Percentiles rank a stretch among this genome's conserved stretches.
Conservation (phyloP, 1,140 invertebrate genomes). For the Galendromus occidentalis region DNA sequence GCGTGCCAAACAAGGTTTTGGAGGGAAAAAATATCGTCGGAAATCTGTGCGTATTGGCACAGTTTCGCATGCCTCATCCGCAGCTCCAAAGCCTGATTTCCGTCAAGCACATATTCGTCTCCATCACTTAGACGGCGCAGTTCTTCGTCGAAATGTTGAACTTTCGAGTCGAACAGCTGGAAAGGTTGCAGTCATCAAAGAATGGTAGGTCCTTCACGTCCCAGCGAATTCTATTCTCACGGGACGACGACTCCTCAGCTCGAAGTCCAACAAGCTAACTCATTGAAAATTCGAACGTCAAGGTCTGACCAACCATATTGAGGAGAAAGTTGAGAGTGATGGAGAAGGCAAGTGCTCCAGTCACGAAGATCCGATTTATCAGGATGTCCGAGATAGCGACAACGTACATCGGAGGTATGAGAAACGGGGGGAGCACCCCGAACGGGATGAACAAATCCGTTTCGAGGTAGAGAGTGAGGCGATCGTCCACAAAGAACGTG, state of each 20-base stretch:
- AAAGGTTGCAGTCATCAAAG: not conserved
- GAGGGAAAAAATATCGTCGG: no score
- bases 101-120: not conserved
- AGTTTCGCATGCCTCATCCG: not conserved
- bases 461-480: not conserved
- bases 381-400: not conserved
- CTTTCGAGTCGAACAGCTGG: not conserved
- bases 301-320: not conserved
- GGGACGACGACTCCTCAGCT: no score
- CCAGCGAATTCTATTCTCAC: not conserved
- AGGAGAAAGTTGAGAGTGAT: not conserved
- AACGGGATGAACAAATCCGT: not conserved
- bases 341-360: not conserved
- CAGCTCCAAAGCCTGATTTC: not conserved
- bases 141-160: not conserved
- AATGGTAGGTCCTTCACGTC: not conserved
- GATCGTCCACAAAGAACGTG: not conserved
- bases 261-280: no score
- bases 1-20: no score
- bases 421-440: not conserved
- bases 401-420: not conserved
- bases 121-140: not conserved
- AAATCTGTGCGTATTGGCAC: not conserved
- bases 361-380: not conserved
- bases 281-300: not conserved